These are phyloP conservation scores for Tribolium freemani DNA, from an alignment of 2,888 invertebrate species.

Conservation along the genomic window DNA sequence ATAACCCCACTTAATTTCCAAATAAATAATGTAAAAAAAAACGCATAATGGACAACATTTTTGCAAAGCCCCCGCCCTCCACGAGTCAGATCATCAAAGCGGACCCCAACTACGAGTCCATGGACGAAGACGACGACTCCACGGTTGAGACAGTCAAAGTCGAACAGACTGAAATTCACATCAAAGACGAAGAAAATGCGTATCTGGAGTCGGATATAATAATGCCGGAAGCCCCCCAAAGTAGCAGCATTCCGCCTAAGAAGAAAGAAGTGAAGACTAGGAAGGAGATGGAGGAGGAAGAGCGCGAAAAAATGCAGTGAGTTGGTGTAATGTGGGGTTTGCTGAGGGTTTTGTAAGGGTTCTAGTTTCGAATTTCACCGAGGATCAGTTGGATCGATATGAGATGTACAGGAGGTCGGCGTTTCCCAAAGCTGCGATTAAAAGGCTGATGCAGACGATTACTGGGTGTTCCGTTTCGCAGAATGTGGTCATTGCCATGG, in stretches of 20 bases:
- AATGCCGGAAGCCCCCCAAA: constrained; percentile 62
- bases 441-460: constrained; percentile 97
- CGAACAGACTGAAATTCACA: constrained; percentile 9
- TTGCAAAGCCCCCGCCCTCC: constrained; percentile 50
- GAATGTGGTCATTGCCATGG: constrained; percentile 99
- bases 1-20: not conserved
- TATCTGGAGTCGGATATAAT: constrained; percentile 62
- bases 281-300: constrained; percentile 92
- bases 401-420: constrained; percentile 98
- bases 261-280: constrained; percentile 82
- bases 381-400: constrained; percentile 97
- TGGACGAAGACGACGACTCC: constrained; percentile 17
- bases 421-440: constrained; percentile 98
- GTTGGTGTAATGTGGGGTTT: constrained; percentile 62
- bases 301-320: constrained; percentile 96
- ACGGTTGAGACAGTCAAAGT: not conserved
- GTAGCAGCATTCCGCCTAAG: constrained; percentile 41
- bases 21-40: too few relatives aligned
- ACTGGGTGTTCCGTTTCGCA: constrained; percentile 97
- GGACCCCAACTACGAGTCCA: constrained; percentile 5
- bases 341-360: constrained; percentile 76
- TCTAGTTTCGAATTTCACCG: constrained; percentile 97
- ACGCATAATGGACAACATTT: constrained; percentile 52
- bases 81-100: constrained; percentile 34
- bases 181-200: constrained; percentile 49